phyloP scores from a whole-genome alignment of 64 coral and sea anemone genomes.

The Pocillopora verrucosa region DNA sequence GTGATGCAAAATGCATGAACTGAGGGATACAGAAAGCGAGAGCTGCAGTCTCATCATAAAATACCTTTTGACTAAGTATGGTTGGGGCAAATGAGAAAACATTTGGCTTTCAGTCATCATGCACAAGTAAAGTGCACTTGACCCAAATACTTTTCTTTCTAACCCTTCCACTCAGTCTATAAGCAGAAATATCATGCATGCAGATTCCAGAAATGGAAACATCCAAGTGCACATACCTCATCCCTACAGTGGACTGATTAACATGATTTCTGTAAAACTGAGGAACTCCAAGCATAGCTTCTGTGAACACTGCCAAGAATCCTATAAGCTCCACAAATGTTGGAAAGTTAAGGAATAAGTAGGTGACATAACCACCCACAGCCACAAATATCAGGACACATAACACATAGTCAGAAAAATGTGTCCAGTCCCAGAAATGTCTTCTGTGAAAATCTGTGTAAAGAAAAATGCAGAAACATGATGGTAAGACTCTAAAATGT shows the following conservation, averaged over 20 bases:
- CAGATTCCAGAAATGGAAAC: not conserved
- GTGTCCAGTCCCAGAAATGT: slow-evolving; percentile 98
- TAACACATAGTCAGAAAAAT: slow-evolving; percentile 90
- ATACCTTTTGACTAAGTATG: too few relatives aligned
- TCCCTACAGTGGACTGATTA: slow-evolving; percentile 92
- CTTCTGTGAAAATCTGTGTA: slow-evolving; percentile 74
- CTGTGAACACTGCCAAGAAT: slow-evolving; percentile 97
- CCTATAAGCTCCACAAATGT: slow-evolving; percentile 83
- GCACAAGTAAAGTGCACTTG: too few relatives aligned
- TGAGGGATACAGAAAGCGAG: too few relatives aligned
- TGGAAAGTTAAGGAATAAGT: slow-evolving; percentile 75
- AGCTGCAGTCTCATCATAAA: too few relatives aligned
- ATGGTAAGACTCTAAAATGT: not conserved
- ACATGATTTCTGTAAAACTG: slow-evolving; percentile 92
- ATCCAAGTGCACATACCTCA: slow-evolving; percentile 68
- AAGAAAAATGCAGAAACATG: not conserved
- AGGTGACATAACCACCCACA: slow-evolving; percentile 90
- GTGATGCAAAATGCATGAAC: too few relatives aligned
- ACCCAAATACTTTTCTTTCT: too few relatives aligned
- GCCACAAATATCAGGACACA: slow-evolving; percentile 84
- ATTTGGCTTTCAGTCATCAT: too few relatives aligned
- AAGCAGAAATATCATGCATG: too few relatives aligned
- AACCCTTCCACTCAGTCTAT: too few relatives aligned
- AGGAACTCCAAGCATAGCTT: slow-evolving; percentile 94
- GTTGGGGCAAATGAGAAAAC: too few relatives aligned